These are phyloP conservation scores for Ataeniobius toweri DNA, from an alignment of 2,797 vertebrate species.

Conservation along the genomic window DNA sequence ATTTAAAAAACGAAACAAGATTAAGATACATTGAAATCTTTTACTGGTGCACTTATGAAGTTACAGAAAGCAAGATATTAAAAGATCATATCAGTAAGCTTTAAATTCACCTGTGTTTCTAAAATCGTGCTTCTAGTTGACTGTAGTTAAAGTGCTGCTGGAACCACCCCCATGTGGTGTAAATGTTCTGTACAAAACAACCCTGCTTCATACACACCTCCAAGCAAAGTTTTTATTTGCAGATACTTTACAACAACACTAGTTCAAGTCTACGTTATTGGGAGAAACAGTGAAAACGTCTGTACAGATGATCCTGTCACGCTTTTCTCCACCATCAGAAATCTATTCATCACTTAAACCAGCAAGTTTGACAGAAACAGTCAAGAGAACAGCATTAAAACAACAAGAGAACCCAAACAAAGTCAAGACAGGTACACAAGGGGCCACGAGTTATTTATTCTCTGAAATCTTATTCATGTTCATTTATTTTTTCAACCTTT, in stretches of 20 bases:
- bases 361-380: conserved; percentile 65
- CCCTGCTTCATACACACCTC: conserved; percentile 63
- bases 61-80: neutral
- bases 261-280: conserved; percentile 77
- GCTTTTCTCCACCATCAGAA: conserved; percentile 55
- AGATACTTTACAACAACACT: conserved; percentile 81
- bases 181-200: conserved; percentile 6
- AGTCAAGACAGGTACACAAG: conserved; percentile 55
- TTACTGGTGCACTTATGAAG: neutral
- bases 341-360: conserved; percentile 70
- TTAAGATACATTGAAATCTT: neutral
- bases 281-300: conserved; percentile 59
- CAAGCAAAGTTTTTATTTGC: conserved; percentile 80
- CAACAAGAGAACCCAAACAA: conserved; percentile 72
- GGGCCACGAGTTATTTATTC: conserved; percentile 41
- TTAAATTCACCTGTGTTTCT: neutral
- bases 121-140: neutral
- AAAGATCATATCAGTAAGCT: neutral
- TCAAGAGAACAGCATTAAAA: conserved; percentile 58
- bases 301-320: conserved; percentile 48
- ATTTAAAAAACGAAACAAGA: too few relatives aligned
- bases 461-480: conserved; percentile 26
- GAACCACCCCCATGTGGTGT: neutral
- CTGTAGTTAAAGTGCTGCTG: neutral
- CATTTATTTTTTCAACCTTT: conserved; percentile 30